Evolutionary conservation across 2,888 invertebrate species (phyloP), one percentile per base, ranked within the genome.

Genomic region (Plebejus melissa): DNA sequence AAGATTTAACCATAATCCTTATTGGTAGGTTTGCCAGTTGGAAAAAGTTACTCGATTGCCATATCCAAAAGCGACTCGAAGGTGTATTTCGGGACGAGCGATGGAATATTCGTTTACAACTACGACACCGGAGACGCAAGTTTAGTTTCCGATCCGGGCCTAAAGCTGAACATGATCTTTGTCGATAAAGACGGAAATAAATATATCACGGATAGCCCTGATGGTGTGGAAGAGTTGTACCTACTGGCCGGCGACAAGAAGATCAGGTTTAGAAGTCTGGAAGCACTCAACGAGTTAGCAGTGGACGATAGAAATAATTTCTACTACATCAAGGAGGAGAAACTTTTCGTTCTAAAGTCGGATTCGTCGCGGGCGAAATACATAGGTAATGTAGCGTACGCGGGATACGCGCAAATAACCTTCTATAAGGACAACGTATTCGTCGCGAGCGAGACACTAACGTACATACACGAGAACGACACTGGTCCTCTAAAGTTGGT

Each of bases 101-200:
- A 83, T 76, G 91, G 91, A 38, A 86, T 92, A 76, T 92, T 82
- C 78, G 79, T 76, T 11, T 91, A 89, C 79, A 83, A 87, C 79
- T 89, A 91, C 72, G 84, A 87, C 75, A 82, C 81, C 3, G 82
- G 85, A 58, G 80, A 82, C 57, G 89, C 90, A 1, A 83, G 79
- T 28, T 83, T 85, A 13, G 78, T 87, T 11, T 85, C 87, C 0
- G 84, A 83, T 74, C 84, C 82, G 2, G 80, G 82, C 69, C 78
- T 88, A 36, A 88, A 86, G 78, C 79, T 90, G 2, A 86, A 90
- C 77, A 88, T 88, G 87, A 83, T 91, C 74, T 87, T 88, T 78
- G 81, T 91, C 36, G 91, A 90, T 78, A 89, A 85, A 79, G 86
- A 91, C 75, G 86, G 91, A 54, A 91, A 90, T 76, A 90, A 88